A percentile compares a stretch with the other conserved stretches of the same genome.
phyloP scores from a whole-genome alignment of 1,140 invertebrate species.

The Meloidogyne exigua region DNA sequence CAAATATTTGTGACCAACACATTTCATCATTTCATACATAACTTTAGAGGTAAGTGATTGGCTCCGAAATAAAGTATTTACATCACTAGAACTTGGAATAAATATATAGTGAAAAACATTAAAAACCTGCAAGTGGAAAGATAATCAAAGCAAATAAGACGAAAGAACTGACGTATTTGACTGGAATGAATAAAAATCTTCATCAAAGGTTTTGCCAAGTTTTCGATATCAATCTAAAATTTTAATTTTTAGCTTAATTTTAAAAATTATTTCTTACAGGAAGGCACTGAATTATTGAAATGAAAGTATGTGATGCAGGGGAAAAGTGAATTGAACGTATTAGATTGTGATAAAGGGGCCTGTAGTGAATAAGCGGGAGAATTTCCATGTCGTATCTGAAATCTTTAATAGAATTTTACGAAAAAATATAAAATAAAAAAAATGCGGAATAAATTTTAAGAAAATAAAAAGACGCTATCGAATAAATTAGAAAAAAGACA shows the following conservation, averaged over 20 bases:
- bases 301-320: conserved; percentile 27
- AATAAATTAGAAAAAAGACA: too few relatives aligned
- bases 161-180: conserved; percentile 52
- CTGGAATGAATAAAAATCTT: conserved; percentile 56
- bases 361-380: conserved; percentile 47
- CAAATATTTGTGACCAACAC: conserved; percentile 82
- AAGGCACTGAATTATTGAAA: conserved; percentile 40
- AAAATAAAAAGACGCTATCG: too few relatives aligned
- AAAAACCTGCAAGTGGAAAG: conserved; percentile 51
- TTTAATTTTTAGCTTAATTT: not conserved
- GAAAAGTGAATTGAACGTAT: conserved; percentile 34
- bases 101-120: not conserved
- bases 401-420: not conserved
- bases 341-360: conserved; percentile 44
- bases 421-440: not conserved
- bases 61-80: conserved; percentile 87
- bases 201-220: conserved; percentile 54
- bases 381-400: conserved; percentile 45
- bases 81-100: conserved; percentile 70
- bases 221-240: conserved; percentile 53
- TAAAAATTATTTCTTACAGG: conserved; percentile 23
- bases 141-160: conserved; percentile 54
- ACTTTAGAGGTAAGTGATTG: conserved; percentile 89
- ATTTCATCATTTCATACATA: conserved; percentile 89
- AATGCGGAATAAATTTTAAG: too few relatives aligned